Evolutionary conservation across 2,797 vertebrate species (phyloP), one percentile per base, ranked within the genome.

Genomic region (Picus viridis): DNA sequence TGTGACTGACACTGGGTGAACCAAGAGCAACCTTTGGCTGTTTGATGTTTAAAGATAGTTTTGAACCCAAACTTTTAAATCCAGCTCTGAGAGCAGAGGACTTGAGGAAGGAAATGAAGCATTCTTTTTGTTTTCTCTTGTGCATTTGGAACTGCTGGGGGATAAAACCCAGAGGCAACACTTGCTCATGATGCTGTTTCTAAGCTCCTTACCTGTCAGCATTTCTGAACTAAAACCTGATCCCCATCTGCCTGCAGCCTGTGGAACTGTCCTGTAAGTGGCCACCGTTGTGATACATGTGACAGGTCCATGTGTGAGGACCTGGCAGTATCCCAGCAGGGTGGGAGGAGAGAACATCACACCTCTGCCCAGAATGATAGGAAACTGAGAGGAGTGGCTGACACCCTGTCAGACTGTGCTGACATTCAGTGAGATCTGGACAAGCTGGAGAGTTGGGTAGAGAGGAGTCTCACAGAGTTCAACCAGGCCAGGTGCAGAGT

Each of bases 151-250:
- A 22, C n/a, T 41, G 17, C n/a, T 16, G 2, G 12, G 6, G 34
- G 75, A 91, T 95, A 86, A 73, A 61, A 83, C 36, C 45, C 61
- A 14, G 6, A 4, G 29, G 83, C 54, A 61, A n/a, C 8, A 10
- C 10, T 51, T 74, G 36, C 12, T 32, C 43, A 13, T 26, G 70
- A 65, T 24, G 70, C 72, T 49, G 47, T 24, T 63, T 51, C 88
- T 94, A 94, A 94, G 82, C 94, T 92, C 65, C 78, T 95, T 94
- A 89, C 51, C 62, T 9, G 63, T 90, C 96, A 96, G 88, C 56
- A 1, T 32, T 94, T 90, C 84, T 89, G 83, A 87, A 77, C 63
- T 80, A 92, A 89, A 89, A 32, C 63, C 63, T 63, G 81, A 92
- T 67, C 67, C 81, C 34, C 16, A 0, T 61, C 71, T 2, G 1